Percentiles rank a stretch among this genome's conserved stretches.
These are phyloP conservation scores for Exaiptasia diaphana DNA, from an alignment of 64 coral and sea anemone genomes.

Conservation along the genomic window DNA sequence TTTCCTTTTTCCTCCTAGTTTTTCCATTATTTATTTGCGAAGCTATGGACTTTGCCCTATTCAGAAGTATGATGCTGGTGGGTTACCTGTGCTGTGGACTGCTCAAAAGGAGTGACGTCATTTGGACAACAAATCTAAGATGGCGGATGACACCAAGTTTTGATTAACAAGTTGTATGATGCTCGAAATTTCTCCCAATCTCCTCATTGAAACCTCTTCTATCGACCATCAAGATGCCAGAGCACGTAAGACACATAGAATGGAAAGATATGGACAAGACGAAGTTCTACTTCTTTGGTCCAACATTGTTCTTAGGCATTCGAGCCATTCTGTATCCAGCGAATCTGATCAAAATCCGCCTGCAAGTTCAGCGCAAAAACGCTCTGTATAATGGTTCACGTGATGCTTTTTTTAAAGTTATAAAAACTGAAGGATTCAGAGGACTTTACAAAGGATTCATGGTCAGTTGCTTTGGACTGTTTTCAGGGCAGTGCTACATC, in stretches of 20 bases:
- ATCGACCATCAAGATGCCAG: constrained; percentile 56
- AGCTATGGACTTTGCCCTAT: too few species aligned
- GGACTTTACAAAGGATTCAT: constrained; percentile 97
- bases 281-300: constrained; percentile 94
- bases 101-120: too few species aligned
- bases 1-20: too few species aligned
- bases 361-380: constrained; percentile 93
- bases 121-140: too few species aligned
- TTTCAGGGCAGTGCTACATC: constrained; percentile 93
- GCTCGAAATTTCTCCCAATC: neutral
- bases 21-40: too few species aligned
- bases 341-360: constrained; percentile 87
- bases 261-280: constrained; percentile 94
- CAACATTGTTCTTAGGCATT: constrained; percentile 89
- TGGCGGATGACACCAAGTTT: too few species aligned
- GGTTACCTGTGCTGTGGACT: too few species aligned
- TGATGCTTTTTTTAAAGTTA: constrained; percentile 89
- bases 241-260: constrained; percentile 89
- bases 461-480: constrained; percentile 70
- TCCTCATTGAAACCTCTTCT: neutral
- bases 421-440: constrained; percentile 81
- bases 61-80: too few species aligned
- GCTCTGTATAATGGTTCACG: constrained; percentile 90
- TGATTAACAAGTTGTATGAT: neutral
- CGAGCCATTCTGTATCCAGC: constrained; percentile 80